These are phyloP conservation scores for Hiodon alosoides DNA, from an alignment of 2,113 vertebrate species.

Conservation along the genomic window DNA sequence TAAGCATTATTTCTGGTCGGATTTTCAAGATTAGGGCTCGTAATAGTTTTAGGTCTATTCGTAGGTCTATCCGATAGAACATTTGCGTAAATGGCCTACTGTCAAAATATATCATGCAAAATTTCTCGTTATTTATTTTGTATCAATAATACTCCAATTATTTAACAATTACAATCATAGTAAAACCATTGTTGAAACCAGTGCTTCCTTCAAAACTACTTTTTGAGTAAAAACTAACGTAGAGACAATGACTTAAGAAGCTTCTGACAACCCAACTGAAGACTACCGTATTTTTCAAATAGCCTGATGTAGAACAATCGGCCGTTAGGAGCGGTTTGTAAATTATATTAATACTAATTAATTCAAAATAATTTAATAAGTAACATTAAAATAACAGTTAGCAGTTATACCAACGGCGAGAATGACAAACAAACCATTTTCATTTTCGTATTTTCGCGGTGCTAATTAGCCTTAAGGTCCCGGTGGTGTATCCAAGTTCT, in stretches of 20 bases:
- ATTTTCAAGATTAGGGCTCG: constrained; percentile 75
- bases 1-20: constrained; percentile 77
- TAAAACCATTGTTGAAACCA: neutral
- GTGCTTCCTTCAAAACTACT: no score
- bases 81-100: constrained; percentile 37
- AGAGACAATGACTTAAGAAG: no score
- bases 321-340: no score
- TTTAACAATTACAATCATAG: constrained; percentile 36
- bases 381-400: neutral
- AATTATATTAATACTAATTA: no score
- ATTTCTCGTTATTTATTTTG: neutral
- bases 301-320: no score
- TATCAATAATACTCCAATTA: constrained; percentile 10
- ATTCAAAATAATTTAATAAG: neutral
- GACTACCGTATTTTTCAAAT: neutral
- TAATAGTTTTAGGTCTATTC: constrained; percentile 69
- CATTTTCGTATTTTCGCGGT: neutral
- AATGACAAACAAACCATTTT: neutral
- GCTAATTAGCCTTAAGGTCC: no score
- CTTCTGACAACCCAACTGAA: no score
- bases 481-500: neutral
- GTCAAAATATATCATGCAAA: constrained; percentile 9
- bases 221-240: no score
- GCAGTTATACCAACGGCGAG: neutral
- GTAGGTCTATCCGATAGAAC: constrained; percentile 57